phyloP scores from a whole-genome alignment of 2,797 vertebrate genomes.

The Pipistrellus nathusii region DNA sequence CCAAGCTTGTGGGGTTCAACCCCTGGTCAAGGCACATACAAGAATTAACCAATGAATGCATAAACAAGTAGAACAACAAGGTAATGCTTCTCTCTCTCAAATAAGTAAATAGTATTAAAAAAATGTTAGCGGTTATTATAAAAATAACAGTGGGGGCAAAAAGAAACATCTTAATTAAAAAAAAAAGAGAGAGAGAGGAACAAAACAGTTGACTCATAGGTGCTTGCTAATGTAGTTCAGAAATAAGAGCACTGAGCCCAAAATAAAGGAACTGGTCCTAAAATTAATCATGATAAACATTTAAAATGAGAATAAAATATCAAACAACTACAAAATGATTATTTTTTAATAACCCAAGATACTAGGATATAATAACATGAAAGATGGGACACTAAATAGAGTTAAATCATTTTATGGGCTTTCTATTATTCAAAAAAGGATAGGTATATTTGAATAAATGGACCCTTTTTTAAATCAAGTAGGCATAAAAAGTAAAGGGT shows the following conservation, averaged over 20 bases:
- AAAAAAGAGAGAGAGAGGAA: neutral
- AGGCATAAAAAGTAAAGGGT: neutral
- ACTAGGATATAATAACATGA: neutral
- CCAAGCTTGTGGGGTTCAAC: neutral
- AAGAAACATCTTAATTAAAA: neutral
- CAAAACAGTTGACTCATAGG: neutral
- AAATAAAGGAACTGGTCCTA: neutral
- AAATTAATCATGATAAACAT: neutral
- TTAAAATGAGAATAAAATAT: neutral
- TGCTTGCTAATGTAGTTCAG: neutral
- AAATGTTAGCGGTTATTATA: neutral
- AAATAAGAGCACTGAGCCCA: neutral
- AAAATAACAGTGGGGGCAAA: neutral
- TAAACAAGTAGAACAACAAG: neutral
- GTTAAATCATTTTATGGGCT: neutral
- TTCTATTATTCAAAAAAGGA: neutral
- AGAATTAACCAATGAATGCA: neutral
- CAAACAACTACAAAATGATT: neutral
- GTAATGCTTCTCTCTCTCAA: neutral
- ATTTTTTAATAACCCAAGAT: neutral
- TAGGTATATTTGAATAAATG: neutral
- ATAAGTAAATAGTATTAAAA: neutral
- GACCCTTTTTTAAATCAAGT: neutral
- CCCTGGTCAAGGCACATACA: neutral
- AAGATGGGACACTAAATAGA: neutral